Conservation (phyloP, 2,113 vertebrate genomes). For the Odocoileus hemionus region DNA sequence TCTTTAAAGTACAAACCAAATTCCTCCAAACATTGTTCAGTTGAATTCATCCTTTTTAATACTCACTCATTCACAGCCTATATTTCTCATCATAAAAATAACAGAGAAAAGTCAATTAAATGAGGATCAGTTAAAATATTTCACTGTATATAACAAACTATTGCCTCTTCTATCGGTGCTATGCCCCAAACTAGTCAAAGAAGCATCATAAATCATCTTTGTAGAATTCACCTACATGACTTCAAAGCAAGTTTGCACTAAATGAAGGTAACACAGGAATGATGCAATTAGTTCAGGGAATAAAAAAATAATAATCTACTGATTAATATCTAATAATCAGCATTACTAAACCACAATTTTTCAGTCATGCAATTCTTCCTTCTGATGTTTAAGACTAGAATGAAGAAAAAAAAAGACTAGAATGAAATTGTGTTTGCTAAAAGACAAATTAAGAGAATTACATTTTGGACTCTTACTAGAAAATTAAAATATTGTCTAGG, state of each 20-base stretch:
- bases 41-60: not conserved
- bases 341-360: not conserved
- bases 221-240: not conserved
- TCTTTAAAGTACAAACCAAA: not conserved
- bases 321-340: not conserved
- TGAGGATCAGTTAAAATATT: not conserved
- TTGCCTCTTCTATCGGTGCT: not conserved
- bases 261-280: not conserved
- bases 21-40: not conserved
- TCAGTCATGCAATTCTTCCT: not conserved
- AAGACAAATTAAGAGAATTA: not conserved
- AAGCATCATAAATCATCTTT: not conserved
- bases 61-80: not conserved
- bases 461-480: not conserved
- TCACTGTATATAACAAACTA: not conserved
- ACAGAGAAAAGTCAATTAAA: not conserved
- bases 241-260: not conserved
- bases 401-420: not conserved
- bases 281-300: not conserved
- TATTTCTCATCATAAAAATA: not conserved
- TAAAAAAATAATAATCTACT: not conserved
- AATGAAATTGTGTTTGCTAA: not conserved
- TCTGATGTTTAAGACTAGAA: not conserved
- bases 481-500: not conserved
- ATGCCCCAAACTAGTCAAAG: not conserved